Conservation (phyloP, 2,113 vertebrate species). For the Eonycteris spelaea region DNA sequence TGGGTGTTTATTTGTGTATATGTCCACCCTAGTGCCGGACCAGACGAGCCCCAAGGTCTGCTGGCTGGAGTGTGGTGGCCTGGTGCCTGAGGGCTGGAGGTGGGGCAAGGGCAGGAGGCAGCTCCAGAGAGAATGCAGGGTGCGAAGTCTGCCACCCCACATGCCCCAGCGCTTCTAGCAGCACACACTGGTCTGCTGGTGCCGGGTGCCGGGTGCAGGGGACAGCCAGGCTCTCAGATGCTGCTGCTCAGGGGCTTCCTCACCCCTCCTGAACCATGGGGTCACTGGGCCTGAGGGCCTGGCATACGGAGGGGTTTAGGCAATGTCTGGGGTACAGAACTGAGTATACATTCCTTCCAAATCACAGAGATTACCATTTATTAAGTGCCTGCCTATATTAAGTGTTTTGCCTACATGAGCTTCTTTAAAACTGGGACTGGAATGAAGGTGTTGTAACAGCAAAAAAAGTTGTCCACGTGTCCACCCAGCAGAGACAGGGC, state of each 20-base stretch:
- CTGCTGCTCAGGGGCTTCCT: not conserved
- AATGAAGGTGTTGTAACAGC: not conserved
- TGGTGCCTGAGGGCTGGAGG: not conserved
- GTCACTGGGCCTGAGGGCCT: not conserved
- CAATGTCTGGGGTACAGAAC: not conserved
- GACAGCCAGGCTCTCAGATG: not conserved
- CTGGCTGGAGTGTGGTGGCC: not conserved
- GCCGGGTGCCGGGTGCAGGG: fast-evolving
- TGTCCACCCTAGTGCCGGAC: not conserved
- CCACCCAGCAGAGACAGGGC: not conserved
- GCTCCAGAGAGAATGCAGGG: not conserved
- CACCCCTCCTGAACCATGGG: not conserved
- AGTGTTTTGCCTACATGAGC: not conserved
- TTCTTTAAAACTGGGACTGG: not conserved
- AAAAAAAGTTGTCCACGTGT: not conserved
- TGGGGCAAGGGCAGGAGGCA: not conserved
- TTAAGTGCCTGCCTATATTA: not conserved
- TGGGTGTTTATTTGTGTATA: not conserved
- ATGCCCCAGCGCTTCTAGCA: not conserved
- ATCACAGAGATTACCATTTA: not conserved
- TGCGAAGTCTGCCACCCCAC: not conserved
- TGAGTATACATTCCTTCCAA: not conserved
- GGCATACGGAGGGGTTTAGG: not conserved
- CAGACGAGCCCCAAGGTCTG: not conserved
- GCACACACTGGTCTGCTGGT: not conserved